Conservation (phyloP, 2,888 invertebrate genomes). For the Conomelus anceps region DNA sequence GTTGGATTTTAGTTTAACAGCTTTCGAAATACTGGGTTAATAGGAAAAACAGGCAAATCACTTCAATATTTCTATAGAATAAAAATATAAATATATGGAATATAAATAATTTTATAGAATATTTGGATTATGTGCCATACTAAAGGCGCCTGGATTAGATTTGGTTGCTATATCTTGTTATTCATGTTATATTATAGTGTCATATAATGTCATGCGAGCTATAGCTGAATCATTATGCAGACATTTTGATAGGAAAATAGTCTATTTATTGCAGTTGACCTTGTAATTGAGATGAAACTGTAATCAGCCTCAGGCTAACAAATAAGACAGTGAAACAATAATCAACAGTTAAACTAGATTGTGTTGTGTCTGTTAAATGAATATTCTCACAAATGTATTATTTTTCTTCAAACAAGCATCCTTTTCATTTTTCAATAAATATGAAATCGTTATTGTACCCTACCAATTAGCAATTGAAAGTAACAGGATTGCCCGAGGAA, state of each 20-base stretch:
- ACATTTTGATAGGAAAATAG: background rate
- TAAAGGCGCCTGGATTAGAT: no score
- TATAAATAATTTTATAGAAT: no score
- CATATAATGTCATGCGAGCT: no score
- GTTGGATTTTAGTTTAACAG: no score
- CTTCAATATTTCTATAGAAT: no score
- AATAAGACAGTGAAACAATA: background rate
- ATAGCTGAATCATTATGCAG: background rate
- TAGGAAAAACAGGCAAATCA: no score
- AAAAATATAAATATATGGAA: no score
- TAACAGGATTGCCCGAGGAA: background rate
- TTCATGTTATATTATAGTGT: no score
- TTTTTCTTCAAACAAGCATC: background rate
- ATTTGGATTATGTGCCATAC: no score
- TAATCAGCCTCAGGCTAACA: background rate
- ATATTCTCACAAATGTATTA: background rate
- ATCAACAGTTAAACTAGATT: background rate
- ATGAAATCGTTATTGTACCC: background rate
- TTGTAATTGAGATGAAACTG: background rate
- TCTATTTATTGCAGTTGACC: no score
- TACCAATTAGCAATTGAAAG: background rate
- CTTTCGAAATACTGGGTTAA: no score
- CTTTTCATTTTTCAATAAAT: background rate
- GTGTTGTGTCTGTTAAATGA: background rate
- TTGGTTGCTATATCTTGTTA: no score